Conservation (phyloP, 2,888 invertebrate genomes). For the Sinopyrophorus schimmeli region DNA sequence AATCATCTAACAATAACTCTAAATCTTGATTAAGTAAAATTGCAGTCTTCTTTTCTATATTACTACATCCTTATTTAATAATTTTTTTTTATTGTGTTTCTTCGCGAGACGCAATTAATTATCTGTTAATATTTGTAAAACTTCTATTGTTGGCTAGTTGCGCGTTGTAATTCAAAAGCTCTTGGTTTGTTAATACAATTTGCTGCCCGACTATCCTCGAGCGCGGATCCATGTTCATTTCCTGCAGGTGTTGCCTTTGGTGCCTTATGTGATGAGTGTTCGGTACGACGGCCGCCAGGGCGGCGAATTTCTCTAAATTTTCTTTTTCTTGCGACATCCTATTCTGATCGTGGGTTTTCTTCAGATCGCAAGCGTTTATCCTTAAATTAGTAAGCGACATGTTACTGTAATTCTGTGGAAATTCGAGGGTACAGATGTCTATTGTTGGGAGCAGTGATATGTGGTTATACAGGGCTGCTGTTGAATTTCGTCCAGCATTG, state of each 20-base stretch:
- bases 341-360: slow-evolving; percentile 42
- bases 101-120: slow-evolving; percentile 20
- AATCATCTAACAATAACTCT: slow-evolving; percentile 1
- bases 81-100: background rate
- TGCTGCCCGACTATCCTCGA: slow-evolving; percentile 41
- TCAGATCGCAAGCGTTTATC: slow-evolving; percentile 46
- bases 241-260: slow-evolving; percentile 43
- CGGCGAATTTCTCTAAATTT: slow-evolving; percentile 41
- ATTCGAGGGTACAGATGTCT: slow-evolving; percentile 54
- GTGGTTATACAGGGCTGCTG: slow-evolving; percentile 46
- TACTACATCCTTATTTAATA: slow-evolving; percentile 4
- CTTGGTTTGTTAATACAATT: slow-evolving; percentile 42
- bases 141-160: slow-evolving; percentile 36
- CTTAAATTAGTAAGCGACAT: slow-evolving; percentile 11
- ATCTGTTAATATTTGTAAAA: slow-evolving; percentile 40
- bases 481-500: slow-evolving; percentile 48
- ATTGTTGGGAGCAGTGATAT: slow-evolving; percentile 52
- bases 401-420: slow-evolving; percentile 43
- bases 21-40: slow-evolving; percentile 22
- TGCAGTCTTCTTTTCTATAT: slow-evolving; percentile 26
- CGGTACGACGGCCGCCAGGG: slow-evolving; percentile 33
- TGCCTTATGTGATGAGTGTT: slow-evolving; percentile 46
- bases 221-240: slow-evolving; percentile 37
- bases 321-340: slow-evolving; percentile 41
- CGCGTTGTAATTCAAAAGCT: slow-evolving; percentile 41